These are phyloP conservation scores for Fundulus diaphanus DNA, from an alignment of 2,797 vertebrate genomes.

Conservation along the genomic window DNA sequence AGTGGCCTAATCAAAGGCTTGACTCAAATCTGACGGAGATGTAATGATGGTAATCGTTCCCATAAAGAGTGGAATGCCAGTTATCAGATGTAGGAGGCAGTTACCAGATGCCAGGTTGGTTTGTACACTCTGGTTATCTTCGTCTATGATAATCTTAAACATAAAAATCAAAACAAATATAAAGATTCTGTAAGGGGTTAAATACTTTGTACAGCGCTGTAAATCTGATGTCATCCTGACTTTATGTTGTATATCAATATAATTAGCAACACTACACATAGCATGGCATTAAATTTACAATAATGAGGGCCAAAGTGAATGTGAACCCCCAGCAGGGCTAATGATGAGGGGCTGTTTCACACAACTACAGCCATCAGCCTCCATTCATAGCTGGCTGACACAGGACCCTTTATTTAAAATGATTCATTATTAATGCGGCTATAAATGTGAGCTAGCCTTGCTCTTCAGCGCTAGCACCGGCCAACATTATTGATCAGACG, in stretches of 20 bases:
- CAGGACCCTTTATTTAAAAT: conserved; percentile 49
- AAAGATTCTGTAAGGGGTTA: neutral
- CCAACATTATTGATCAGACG: conserved; percentile 68
- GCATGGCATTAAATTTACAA: conserved; percentile 37
- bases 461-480: conserved; percentile 36
- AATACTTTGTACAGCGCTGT: neutral
- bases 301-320: conserved; percentile 21
- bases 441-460: conserved; percentile 64
- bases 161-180: neutral
- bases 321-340: conserved; percentile 18
- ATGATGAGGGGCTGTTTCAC: conserved; percentile 46
- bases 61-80: neutral
- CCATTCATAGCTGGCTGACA: conserved; percentile 63
- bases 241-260: conserved; percentile 25
- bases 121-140: neutral
- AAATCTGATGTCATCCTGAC: conserved; percentile 61
- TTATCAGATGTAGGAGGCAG: neutral
- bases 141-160: neutral
- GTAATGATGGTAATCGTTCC: neutral
- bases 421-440: conserved; percentile 78
- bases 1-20: neutral
- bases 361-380: conserved; percentile 51
- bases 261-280: conserved; percentile 30
- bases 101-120: neutral
- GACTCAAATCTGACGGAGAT: neutral